Conservation (phyloP, 2,113 vertebrate species). For the Odocoileus hemionus region DNA sequence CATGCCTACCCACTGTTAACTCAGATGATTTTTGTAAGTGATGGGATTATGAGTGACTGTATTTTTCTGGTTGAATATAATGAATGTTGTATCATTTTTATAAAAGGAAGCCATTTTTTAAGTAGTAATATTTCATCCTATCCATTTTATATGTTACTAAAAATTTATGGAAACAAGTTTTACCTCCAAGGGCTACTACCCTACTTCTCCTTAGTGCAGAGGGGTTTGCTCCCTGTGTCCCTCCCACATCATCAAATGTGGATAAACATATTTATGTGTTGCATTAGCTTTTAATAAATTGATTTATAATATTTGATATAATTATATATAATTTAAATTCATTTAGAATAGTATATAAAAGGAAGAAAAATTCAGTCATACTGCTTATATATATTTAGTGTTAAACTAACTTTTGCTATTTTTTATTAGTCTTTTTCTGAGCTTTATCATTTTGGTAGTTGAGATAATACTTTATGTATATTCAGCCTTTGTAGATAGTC, state of each 20-base stretch:
- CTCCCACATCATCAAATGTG: not conserved
- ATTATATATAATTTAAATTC: not conserved
- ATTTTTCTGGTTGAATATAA: not conserved
- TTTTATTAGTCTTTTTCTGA: slow-evolving; percentile 7
- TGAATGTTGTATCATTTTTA: not conserved
- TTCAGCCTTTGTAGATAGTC: not conserved
- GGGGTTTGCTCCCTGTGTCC: not conserved
- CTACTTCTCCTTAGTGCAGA: not conserved
- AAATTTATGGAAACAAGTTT: not conserved
- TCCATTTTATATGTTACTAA: not conserved
- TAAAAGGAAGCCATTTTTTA: slow-evolving; percentile 15
- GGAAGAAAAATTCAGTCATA: not conserved
- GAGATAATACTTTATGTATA: slow-evolving; percentile 24
- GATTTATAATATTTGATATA: not conserved
- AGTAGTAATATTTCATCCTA: not conserved
- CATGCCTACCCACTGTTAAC: not conserved
- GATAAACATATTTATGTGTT: not conserved
- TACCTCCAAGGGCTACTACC: not conserved
- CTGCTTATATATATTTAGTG: not conserved
- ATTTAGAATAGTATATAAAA: slow-evolving; percentile 8
- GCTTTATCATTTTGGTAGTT: not conserved
- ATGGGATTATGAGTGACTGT: not conserved
- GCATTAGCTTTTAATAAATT: not conserved
- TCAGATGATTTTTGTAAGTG: not conserved
- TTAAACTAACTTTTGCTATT: not conserved